Evolutionary conservation across 1,140 invertebrate genomes (phyloP).

Genomic region (Bombus waltoni): DNA sequence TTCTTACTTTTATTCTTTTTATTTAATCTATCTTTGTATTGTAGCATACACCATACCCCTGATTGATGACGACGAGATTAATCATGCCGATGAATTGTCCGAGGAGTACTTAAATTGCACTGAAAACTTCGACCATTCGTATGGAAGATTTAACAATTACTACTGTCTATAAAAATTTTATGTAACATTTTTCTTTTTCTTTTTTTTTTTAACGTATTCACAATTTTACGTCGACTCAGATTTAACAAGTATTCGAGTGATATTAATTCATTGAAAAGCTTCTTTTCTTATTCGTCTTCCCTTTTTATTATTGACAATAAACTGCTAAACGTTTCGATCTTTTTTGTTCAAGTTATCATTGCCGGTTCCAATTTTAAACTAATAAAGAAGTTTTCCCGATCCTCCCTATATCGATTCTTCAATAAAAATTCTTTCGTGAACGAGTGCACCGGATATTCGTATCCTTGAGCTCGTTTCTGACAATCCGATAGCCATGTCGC

Average conservation of each 20-base stretch:
- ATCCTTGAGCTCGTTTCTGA: constrained; percentile 78
- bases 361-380: constrained; percentile 79
- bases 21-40: background rate
- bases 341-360: constrained; percentile 39
- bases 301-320: background rate
- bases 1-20: background rate
- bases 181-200: background rate
- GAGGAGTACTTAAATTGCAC: background rate
- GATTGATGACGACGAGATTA: constrained; percentile 18
- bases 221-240: background rate
- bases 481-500: constrained; percentile 74
- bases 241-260: background rate
- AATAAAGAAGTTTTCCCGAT: constrained; percentile 81
- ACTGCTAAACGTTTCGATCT: background rate
- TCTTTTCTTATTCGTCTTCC: background rate
- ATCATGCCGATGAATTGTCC: constrained; percentile 1
- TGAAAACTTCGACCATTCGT: background rate
- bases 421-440: constrained; percentile 81
- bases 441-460: constrained; percentile 76
- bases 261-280: background rate
- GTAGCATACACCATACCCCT: constrained; percentile 18
- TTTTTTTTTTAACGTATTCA: background rate
- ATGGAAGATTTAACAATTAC: background rate
- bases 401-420: constrained; percentile 82
- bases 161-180: background rate